Conservation (phyloP, 2,888 invertebrate genomes). For the Molorchus minor region DNA sequence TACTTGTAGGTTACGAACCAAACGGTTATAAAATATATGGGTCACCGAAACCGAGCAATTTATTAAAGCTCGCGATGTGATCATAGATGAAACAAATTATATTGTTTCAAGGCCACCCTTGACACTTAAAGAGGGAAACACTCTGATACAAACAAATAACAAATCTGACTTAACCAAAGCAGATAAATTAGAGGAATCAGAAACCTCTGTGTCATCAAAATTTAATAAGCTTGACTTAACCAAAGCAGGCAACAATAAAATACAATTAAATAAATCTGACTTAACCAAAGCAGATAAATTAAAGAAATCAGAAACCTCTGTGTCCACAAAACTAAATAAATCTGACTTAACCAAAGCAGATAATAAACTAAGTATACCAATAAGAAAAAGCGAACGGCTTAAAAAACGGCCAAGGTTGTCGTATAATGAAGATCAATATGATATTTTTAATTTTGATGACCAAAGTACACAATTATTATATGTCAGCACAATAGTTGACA, state of each 20-base stretch:
- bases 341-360: not conserved
- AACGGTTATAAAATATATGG: conserved; percentile 54
- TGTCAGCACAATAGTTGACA: not conserved
- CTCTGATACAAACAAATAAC: not conserved
- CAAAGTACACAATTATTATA: not conserved
- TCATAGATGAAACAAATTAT: conserved; percentile 45
- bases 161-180: no score
- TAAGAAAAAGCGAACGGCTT: not conserved
- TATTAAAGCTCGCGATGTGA: conserved; percentile 51
- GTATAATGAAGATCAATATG: not conserved
- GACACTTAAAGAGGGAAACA: not conserved
- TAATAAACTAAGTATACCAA: not conserved
- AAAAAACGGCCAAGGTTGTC: not conserved
- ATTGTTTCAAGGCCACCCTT: not conserved
- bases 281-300: no score
- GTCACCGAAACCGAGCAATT: conserved; percentile 44
- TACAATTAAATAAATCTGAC: no score
- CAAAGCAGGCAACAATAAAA: not conserved
- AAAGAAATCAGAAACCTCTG: no score
- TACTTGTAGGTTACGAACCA: conserved; percentile 19
- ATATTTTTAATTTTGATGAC: not conserved
- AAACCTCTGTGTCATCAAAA: no score
- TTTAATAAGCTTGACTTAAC: not conserved
- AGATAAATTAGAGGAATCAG: no score
- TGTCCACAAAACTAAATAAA: not conserved